Evolutionary conservation across 2,888 invertebrate species (phyloP).

Genomic region (Apotomis betuletana): DNA sequence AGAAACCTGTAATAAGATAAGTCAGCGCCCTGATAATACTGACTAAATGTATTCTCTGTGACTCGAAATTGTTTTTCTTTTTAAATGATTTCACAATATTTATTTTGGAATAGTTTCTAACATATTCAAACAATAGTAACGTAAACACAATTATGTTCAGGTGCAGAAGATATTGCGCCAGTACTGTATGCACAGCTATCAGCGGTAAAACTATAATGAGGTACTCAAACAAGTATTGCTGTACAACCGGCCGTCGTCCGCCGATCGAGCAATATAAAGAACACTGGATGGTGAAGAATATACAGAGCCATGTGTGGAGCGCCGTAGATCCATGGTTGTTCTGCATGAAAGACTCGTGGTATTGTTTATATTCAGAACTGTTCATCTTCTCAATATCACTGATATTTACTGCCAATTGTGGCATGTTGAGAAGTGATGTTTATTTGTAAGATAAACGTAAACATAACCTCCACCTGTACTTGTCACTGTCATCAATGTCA

Average conservation of each 20-base stretch:
- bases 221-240: constrained; percentile 81
- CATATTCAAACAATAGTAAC: constrained; percentile 53
- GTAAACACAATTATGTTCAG: constrained; percentile 60
- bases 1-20: constrained; percentile 89
- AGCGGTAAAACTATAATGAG: constrained; percentile 80
- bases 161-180: constrained; percentile 64
- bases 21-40: constrained; percentile 88
- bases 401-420: background rate
- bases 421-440: constrained; percentile 14
- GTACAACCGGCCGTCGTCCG: constrained; percentile 44
- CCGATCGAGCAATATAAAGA: constrained; percentile 59
- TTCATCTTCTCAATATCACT: constrained; percentile 55
- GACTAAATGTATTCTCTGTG: constrained; percentile 72
- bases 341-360: constrained; percentile 80
- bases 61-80: constrained; percentile 51
- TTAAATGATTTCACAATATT: constrained; percentile 46
- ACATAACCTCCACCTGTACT: background rate
- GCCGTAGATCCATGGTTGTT: constrained; percentile 82
- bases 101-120: constrained; percentile 43
- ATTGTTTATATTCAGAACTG: constrained; percentile 69
- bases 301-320: constrained; percentile 75
- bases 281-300: constrained; percentile 71
- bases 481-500: background rate
- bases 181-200: constrained; percentile 82
- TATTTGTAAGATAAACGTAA: background rate